Conservation (phyloP, 2,797 vertebrate species). For the Poecilia picta region DNA sequence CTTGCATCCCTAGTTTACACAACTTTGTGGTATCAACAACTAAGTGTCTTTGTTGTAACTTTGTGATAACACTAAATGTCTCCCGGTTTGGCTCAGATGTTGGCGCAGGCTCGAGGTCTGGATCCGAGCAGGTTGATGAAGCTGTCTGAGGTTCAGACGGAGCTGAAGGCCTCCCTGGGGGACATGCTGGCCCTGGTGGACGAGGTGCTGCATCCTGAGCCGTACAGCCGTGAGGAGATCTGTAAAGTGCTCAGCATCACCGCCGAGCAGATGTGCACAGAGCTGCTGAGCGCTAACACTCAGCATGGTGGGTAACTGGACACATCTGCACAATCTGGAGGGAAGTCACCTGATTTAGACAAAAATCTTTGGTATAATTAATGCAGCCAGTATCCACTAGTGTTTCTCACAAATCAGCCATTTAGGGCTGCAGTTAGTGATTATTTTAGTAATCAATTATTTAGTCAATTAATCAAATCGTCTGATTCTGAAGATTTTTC, state of each 20-base stretch:
- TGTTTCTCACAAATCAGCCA: too few relatives aligned
- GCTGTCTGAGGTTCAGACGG: conserved; percentile 87
- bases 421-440: too few relatives aligned
- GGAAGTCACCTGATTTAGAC: not conserved
- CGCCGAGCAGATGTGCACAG: conserved; percentile 81
- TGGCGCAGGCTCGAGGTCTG: conserved; percentile 85
- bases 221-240: conserved; percentile 91
- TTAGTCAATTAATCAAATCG: too few relatives aligned
- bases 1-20: not conserved
- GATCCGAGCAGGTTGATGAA: conserved; percentile 81
- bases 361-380: not conserved
- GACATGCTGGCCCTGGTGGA: conserved; percentile 90
- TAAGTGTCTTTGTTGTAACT: too few relatives aligned
- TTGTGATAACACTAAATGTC: not conserved
- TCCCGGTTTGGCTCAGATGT: conserved; percentile 79
- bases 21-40: not conserved
- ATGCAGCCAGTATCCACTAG: not conserved
- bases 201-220: conserved; percentile 87
- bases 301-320: conserved; percentile 83
- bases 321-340: not conserved
- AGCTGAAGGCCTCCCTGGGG: conserved; percentile 84
- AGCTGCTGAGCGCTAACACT: conserved; percentile 88
- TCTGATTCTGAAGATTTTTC: too few relatives aligned
- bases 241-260: conserved; percentile 86
- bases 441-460: too few relatives aligned